These are phyloP conservation scores for Spodoptera litura DNA, from an alignment of 1,140 invertebrate species.

Conservation along the genomic window DNA sequence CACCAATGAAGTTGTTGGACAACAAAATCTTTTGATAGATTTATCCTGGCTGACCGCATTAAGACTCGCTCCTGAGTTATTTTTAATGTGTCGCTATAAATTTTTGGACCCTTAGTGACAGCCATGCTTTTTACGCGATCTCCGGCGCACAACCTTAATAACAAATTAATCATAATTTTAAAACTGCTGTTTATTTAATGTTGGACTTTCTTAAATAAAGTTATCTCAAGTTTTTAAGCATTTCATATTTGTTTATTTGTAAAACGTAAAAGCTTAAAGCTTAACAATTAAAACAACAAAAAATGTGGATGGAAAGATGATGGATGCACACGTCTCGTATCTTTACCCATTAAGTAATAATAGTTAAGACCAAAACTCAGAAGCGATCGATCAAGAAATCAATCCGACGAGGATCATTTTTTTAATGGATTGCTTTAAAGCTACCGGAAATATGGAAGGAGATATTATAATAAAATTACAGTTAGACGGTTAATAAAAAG, in stretches of 20 bases:
- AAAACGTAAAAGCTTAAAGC: slow-evolving; percentile 59
- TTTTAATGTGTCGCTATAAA: slow-evolving; percentile 81
- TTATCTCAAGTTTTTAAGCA: slow-evolving; percentile 12
- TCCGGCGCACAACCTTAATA: slow-evolving; percentile 26
- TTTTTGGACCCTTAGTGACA: slow-evolving; percentile 68
- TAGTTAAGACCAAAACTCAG: slow-evolving; percentile 72
- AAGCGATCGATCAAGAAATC: slow-evolving; percentile 81
- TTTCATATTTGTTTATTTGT: slow-evolving; percentile 56
- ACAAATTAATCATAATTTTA: slow-evolving; percentile 47
- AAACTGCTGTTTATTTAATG: slow-evolving; percentile 35
- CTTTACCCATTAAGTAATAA: slow-evolving; percentile 82
- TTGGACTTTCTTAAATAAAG: slow-evolving; percentile 9
- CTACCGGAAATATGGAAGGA: slow-evolving; percentile 70
- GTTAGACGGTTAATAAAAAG: slow-evolving; percentile 4
- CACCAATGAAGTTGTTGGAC: slow-evolving; percentile 86
- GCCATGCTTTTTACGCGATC: slow-evolving; percentile 64
- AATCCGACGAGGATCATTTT: slow-evolving; percentile 73
- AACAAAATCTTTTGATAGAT: slow-evolving; percentile 86
- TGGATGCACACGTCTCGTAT: slow-evolving; percentile 74
- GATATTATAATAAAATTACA: slow-evolving; percentile 50
- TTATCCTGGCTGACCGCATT: slow-evolving; percentile 84
- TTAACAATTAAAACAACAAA: slow-evolving; percentile 54
- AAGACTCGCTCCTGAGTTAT: slow-evolving; percentile 77
- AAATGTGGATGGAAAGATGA: slow-evolving; percentile 73
- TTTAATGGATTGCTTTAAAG: slow-evolving; percentile 77